Evolutionary conservation across 2,888 invertebrate genomes (phyloP).

Genomic region (Drosophila formosana): DNA sequence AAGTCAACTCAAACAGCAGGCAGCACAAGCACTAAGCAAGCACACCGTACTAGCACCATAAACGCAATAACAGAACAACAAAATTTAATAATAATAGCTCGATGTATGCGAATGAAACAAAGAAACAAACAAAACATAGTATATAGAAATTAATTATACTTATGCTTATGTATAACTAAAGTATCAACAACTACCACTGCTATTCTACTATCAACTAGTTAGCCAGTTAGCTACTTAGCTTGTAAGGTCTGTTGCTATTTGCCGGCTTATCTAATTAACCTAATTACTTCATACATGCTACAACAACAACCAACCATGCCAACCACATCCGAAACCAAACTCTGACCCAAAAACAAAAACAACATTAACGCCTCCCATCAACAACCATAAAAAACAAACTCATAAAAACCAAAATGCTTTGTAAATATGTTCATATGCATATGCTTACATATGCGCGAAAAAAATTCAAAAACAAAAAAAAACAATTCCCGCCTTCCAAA

Average conservation of each 20-base stretch:
- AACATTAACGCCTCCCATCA: conserved; percentile 38
- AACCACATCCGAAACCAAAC: conserved; percentile 62
- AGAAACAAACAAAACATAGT: background rate
- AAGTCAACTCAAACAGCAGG: conserved; percentile 78
- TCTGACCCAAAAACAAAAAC: conserved; percentile 60
- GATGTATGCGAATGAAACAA: conserved; percentile 22
- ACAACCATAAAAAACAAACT: conserved; percentile 50
- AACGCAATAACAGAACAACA: conserved; percentile 25
- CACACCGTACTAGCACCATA: conserved; percentile 55
- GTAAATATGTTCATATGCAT: conserved; percentile 74
- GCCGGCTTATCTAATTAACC: conserved; percentile 78
- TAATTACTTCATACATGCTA: conserved; percentile 77
- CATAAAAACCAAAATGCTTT: conserved; percentile 56
- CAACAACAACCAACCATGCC: conserved; percentile 57
- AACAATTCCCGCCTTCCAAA: conserved; percentile 58
- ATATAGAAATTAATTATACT: conserved; percentile 16
- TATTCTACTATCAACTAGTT: conserved; percentile 29
- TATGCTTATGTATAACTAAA: conserved; percentile 23
- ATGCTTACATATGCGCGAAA: conserved; percentile 45
- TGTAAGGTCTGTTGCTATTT: conserved; percentile 75
- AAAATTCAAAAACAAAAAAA: conserved; percentile 26
- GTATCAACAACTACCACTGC: conserved; percentile 19
- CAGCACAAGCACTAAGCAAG: conserved; percentile 78
- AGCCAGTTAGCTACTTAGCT: conserved; percentile 62
- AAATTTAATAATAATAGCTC: conserved; percentile 39